Conservation (phyloP, 2,113 vertebrate species). For the Lepus americanus region DNA sequence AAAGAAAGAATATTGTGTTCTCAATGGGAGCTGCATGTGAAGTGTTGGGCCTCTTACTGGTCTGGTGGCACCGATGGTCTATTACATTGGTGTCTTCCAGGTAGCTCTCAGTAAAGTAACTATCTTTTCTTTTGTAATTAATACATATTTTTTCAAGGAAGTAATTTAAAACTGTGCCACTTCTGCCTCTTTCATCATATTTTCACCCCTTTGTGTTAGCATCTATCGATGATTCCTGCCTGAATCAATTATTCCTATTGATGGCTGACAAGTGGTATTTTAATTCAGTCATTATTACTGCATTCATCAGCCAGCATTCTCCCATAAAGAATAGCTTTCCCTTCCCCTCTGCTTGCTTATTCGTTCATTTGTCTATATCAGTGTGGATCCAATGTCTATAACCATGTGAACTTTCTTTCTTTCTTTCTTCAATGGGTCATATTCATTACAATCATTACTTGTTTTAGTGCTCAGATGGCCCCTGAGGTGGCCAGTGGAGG, state of each 20-base stretch:
- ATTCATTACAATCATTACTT: background rate
- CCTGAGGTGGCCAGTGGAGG: background rate
- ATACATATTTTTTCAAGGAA: background rate
- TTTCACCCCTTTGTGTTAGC: slow-evolving; percentile 3
- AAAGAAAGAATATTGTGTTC: background rate
- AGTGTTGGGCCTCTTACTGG: background rate
- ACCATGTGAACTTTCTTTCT: background rate
- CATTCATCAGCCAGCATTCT: background rate
- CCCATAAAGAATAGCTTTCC: background rate
- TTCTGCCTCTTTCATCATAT: background rate
- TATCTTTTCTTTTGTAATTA: background rate
- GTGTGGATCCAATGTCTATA: background rate
- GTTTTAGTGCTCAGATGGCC: background rate
- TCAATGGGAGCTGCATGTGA: background rate
- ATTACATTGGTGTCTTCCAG: background rate
- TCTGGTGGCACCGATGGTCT: background rate
- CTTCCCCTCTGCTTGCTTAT: background rate
- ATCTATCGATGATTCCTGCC: background rate
- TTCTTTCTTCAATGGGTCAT: slow-evolving; percentile 19
- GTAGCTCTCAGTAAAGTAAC: background rate
- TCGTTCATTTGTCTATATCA: background rate
- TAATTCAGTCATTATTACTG: background rate
- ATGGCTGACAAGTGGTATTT: background rate
- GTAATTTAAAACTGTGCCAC: slow-evolving; percentile 30
- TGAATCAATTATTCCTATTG: background rate